phyloP scores from a whole-genome alignment of 2,888 invertebrate species.

The Boloria euphrosyne region DNA sequence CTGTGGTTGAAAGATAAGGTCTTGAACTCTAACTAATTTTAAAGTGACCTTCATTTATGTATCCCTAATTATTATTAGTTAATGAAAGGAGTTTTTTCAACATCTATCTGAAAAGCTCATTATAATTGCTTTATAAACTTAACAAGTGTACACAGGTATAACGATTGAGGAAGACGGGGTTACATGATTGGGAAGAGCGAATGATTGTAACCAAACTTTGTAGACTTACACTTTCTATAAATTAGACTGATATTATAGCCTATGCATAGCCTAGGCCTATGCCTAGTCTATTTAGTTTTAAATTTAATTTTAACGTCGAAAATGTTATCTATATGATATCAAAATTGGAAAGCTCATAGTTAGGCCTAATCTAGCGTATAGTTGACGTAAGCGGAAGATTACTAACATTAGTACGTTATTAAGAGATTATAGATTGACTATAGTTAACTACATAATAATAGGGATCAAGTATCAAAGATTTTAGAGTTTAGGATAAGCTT shows the following conservation, averaged over 20 bases:
- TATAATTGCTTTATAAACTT: conserved; percentile 44
- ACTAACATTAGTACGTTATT: not conserved
- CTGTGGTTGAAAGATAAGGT: too few species aligned
- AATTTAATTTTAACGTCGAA: conserved; percentile 5
- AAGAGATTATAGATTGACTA: too few species aligned
- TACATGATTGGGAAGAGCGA: conserved; percentile 42
- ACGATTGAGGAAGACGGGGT: conserved; percentile 68
- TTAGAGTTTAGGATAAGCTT: too few species aligned
- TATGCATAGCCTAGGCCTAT: conserved; percentile 1
- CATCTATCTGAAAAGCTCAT: conserved; percentile 28
- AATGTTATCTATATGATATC: conserved; percentile 15
- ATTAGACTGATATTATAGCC: conserved; percentile 4
- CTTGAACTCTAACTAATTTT: too few species aligned
- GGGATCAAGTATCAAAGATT: conserved; percentile 3
- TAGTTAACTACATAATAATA: not conserved
- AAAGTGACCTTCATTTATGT: too few species aligned
- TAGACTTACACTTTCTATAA: conserved; percentile 5
- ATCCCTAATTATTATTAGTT: not conserved
- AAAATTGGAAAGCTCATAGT: conserved; percentile 25
- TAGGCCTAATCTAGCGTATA: conserved; percentile 19
- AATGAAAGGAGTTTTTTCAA: conserved; percentile 19
- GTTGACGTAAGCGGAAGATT: not conserved
- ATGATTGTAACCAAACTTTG: conserved; percentile 7
- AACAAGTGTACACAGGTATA: conserved; percentile 65
- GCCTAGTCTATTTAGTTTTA: too few species aligned